Evolutionary conservation across 2,797 vertebrate species (phyloP).

Genomic region (Sebastes hopkinsi): DNA sequence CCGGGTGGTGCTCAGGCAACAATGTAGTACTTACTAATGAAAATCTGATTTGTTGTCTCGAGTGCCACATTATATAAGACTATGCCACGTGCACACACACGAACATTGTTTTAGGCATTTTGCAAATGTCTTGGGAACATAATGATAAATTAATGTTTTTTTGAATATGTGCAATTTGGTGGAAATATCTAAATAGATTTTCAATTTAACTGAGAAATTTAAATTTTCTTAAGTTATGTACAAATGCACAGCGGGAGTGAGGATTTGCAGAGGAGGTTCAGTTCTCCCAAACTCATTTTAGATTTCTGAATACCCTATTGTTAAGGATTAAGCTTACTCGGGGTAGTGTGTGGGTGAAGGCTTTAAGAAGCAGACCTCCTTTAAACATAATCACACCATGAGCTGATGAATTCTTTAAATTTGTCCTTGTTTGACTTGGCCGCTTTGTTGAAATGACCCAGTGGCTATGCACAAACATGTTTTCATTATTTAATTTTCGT

Average conservation of each 20-base stretch:
- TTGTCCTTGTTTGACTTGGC: neutral
- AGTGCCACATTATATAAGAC: neutral
- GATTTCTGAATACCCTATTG: conserved; percentile 44
- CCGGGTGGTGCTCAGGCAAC: conserved; percentile 21
- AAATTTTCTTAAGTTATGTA: neutral
- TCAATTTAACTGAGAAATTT: neutral
- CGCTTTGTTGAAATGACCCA: neutral
- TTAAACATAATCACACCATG: conserved; percentile 33
- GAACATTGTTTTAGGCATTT: neutral
- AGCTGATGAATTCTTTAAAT: conserved; percentile 20
- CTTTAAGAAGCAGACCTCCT: conserved; percentile 16
- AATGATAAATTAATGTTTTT: neutral
- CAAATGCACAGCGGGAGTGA: neutral
- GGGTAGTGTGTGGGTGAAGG: conserved; percentile 7
- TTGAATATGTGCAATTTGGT: neutral
- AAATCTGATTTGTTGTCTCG: conserved; percentile 13
- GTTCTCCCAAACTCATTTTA: conserved; percentile 1
- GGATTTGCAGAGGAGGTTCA: neutral
- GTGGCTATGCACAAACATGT: neutral
- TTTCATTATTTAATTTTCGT: neutral
- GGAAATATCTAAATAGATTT: neutral
- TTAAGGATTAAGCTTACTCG: conserved; percentile 35
- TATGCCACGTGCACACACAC: neutral
- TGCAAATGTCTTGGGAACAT: neutral
- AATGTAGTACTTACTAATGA: conserved; percentile 16